Evolutionary conservation across 2,888 invertebrate genomes (phyloP), one percentile per base, ranked within the genome.

Genomic region (Opisthograptis luteolata): DNA sequence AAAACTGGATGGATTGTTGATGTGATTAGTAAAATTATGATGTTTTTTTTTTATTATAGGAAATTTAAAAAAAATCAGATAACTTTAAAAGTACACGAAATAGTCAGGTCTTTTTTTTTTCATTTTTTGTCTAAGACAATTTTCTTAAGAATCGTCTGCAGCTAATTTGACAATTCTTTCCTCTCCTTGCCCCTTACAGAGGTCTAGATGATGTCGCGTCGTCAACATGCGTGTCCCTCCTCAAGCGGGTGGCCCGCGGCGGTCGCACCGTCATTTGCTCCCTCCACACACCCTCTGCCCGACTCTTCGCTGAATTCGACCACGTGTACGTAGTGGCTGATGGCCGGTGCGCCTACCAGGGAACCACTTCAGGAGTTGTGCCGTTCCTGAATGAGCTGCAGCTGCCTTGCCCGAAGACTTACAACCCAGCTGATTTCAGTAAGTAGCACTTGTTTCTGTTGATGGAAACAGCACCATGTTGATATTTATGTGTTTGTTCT

Each of bases 401-500:
- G 25, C 87, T 98, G 24, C 93, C 95, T 17, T 99, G 99, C 75
- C 99, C 99, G 0, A 93, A 92, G 54, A 97, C 97, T 62, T 98
- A 98, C 76, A 99, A 98, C 83, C 99, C 99, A 0, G 98, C 98
- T 3, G 99, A 99, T 88, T 99, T 98, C 83, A 94, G 98, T 98
- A 84, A 93, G 94, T 88, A 45, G 56, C 34, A 0, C n/a, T 8
- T 14, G 9, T n/a, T 46, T 36, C 0, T 13, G 8, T 2, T 10
- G 14, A 17, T 6, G 3, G 20, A 6, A 1, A 1, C 20, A 20
- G 7, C 7, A 7, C 3, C 3, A 3, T 1, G 20, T 20, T 20
- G 20, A 20, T n/a, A n/a, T n/a, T n/a, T n/a, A n/a, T n/a, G n/a
- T n/a, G n/a, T n/a, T n/a, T n/a, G n/a, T n/a, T n/a, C n/a, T n/a